A percentile compares a stretch with the other conserved stretches of the same genome.
These are phyloP conservation scores for Pristionchus japonicus DNA, from an alignment of 2,888 invertebrate species.

Conservation along the genomic window DNA sequence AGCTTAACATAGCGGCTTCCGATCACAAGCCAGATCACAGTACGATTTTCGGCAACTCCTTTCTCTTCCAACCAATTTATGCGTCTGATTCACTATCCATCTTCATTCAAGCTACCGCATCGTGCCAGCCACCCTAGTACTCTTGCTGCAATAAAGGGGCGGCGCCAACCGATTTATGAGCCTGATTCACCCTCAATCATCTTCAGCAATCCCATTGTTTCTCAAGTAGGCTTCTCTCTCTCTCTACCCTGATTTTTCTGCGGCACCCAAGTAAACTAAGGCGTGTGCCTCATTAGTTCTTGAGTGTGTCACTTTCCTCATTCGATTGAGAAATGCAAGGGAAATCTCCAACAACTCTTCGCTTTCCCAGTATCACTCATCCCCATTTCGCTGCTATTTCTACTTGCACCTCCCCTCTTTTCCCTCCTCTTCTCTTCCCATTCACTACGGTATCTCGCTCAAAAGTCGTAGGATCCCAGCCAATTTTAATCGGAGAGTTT, in stretches of 20 bases:
- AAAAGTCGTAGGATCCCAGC: too few relatives aligned
- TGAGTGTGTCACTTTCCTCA: not conserved
- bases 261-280: too few relatives aligned
- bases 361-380: conserved; percentile 39
- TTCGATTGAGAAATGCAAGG: too few relatives aligned
- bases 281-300: not conserved
- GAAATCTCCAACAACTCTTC: not conserved
- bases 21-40: not conserved
- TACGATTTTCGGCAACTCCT: not conserved
- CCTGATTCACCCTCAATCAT: not conserved
- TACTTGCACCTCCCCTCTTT: not conserved
- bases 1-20: too few relatives aligned
- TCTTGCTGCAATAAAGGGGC: not conserved
- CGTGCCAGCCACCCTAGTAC: not conserved
- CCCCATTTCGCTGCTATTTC: not conserved
- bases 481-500: not conserved
- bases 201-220: not conserved
- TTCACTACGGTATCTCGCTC: not conserved
- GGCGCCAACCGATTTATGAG: not conserved
- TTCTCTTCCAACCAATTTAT: not conserved
- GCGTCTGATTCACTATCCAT: not conserved
- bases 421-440: not conserved
- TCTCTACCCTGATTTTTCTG: not conserved
- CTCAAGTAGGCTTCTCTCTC: not conserved
- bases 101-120: not conserved